phyloP scores from a whole-genome alignment of 2,888 invertebrate genomes.

The Cryptophagus acutangulus region DNA sequence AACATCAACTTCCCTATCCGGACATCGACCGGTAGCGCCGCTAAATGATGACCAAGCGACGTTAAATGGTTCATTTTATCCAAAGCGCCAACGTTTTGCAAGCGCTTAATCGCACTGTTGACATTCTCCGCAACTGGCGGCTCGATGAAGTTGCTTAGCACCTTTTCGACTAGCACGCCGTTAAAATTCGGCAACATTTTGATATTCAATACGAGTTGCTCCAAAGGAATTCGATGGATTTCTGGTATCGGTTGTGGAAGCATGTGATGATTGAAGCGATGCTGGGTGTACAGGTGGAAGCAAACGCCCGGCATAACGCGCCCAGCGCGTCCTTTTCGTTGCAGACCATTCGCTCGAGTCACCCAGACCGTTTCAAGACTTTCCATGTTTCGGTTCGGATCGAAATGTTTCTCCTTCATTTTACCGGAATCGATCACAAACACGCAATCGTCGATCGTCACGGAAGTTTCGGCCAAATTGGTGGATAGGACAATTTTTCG shows the following conservation, averaged over 20 bases:
- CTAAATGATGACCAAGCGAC: slow-evolving; percentile 80
- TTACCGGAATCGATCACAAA: slow-evolving; percentile 89
- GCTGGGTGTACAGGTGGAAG: slow-evolving; percentile 78
- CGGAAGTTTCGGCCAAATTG: slow-evolving; percentile 92
- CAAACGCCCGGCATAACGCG: slow-evolving; percentile 85
- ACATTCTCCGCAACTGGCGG: slow-evolving; percentile 67
- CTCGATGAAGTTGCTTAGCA: slow-evolving; percentile 57
- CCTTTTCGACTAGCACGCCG: slow-evolving; percentile 35
- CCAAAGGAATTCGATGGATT: slow-evolving; percentile 83
- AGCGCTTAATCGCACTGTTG: slow-evolving; percentile 61
- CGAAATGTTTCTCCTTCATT: slow-evolving; percentile 85
- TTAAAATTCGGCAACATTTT: slow-evolving; percentile 59
- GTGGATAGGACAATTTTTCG: slow-evolving; percentile 87
- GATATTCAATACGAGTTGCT: slow-evolving; percentile 71
- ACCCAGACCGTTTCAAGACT: slow-evolving; percentile 86
- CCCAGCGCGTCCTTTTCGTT: slow-evolving; percentile 86
- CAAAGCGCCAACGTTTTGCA: slow-evolving; percentile 76
- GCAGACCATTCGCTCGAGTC: slow-evolving; percentile 83
- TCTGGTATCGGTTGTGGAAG: slow-evolving; percentile 78
- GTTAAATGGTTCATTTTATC: slow-evolving; percentile 72
- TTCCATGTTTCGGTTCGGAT: slow-evolving; percentile 81
- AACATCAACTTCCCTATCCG: slow-evolving; percentile 89
- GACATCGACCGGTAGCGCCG: slow-evolving; percentile 85
- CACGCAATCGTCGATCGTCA: slow-evolving; percentile 94
- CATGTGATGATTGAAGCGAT: slow-evolving; percentile 62